Conservation (phyloP, 2,113 vertebrate species). For the Apteryx mantelli region DNA sequence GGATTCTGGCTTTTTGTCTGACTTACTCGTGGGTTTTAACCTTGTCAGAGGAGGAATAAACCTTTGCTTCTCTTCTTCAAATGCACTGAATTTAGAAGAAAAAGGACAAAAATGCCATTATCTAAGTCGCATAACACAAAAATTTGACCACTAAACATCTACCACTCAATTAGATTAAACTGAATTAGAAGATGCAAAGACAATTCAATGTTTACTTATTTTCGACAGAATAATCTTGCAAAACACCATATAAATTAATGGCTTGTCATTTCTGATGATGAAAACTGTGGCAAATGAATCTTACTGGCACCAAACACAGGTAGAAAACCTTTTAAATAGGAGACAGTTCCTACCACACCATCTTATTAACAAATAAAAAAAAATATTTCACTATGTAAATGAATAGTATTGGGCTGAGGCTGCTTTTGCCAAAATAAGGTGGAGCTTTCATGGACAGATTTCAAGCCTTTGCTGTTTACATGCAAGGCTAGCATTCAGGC, state of each 20-base stretch:
- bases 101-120: constrained; percentile 48
- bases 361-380: neutral
- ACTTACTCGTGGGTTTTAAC: constrained; percentile 56
- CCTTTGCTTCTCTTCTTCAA: constrained; percentile 16
- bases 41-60: constrained; percentile 64
- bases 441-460: neutral
- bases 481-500: neutral
- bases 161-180: constrained; percentile 47
- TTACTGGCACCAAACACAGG: neutral
- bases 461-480: neutral
- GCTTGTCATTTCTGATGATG: neutral
- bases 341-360: neutral
- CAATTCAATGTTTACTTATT: neutral
- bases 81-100: constrained; percentile 46
- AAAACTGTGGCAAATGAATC: neutral
- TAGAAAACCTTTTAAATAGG: neutral
- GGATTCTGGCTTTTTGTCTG: neutral
- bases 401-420: neutral
- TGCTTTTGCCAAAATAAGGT: neutral
- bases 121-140: constrained; percentile 46
- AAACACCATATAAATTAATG: constrained; percentile 26
- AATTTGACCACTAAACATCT: constrained; percentile 46
- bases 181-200: constrained; percentile 35
- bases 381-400: neutral
- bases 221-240: constrained; percentile 29